Evolutionary conservation across 2,888 invertebrate genomes (phyloP).

Genomic region (Tenodera sinensis): DNA sequence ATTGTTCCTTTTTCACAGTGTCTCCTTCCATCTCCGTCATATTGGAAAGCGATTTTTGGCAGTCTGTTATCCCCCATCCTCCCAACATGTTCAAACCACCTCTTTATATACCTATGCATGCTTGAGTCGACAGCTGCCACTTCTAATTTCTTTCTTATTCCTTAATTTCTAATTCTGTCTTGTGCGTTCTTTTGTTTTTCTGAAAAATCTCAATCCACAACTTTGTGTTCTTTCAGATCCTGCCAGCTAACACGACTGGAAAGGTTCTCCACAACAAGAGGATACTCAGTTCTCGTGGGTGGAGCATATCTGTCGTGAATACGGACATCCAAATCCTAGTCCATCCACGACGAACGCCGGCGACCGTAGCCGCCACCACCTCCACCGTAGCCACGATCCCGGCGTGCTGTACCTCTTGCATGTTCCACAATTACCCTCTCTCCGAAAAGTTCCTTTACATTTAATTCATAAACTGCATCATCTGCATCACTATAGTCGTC

Average conservation of each 20-base stretch:
- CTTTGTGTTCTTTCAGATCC: slow-evolving; percentile 40
- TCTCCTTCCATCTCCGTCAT: no score
- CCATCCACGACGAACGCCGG: slow-evolving; percentile 59
- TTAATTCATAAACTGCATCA: slow-evolving; percentile 97
- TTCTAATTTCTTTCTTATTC: no score
- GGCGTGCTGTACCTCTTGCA: slow-evolving; percentile 70
- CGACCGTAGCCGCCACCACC: slow-evolving; percentile 47
- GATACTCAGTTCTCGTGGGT: slow-evolving; percentile 94
- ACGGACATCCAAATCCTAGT: slow-evolving; percentile 49
- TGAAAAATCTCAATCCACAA: no score
- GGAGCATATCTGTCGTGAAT: slow-evolving; percentile 64
- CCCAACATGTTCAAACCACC: no score
- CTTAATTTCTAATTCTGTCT: no score
- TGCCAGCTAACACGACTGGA: slow-evolving; percentile 99
- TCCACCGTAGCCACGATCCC: slow-evolving; percentile 67
- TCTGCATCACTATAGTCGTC: slow-evolving; percentile 97
- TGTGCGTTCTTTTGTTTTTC: no score
- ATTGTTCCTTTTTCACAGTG: no score
- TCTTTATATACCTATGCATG: no score
- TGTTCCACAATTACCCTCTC: slow-evolving; percentile 91
- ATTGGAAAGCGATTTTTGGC: no score
- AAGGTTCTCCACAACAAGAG: slow-evolving; percentile 94
- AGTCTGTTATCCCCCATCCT: no score
- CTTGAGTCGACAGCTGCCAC: no score
- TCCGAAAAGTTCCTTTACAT: slow-evolving; percentile 93